Evolutionary conservation across 1,140 invertebrate genomes (phyloP).

Genomic region (Hylaeus volcanicus): DNA sequence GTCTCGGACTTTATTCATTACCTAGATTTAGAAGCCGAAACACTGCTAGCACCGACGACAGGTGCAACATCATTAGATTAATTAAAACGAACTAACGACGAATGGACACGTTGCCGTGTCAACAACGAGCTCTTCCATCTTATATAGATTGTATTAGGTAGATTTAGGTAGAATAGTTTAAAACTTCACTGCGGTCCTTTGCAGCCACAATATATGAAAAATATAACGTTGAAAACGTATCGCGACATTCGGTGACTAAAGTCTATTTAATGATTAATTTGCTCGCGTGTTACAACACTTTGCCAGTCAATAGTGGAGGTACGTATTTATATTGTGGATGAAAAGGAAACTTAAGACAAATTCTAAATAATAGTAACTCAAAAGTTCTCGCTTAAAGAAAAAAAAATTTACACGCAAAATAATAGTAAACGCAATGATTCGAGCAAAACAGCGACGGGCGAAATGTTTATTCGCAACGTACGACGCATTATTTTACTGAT

Average conservation of each 20-base stretch:
- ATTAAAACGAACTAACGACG: slow-evolving; percentile 52
- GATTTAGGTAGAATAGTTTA: slow-evolving; percentile 47
- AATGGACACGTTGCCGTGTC: slow-evolving; percentile 46
- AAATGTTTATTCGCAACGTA: slow-evolving; percentile 54
- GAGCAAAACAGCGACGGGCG: slow-evolving; percentile 54
- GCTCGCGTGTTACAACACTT: slow-evolving; percentile 27
- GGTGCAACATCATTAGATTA: slow-evolving; percentile 52
- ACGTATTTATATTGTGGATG: slow-evolving; percentile 62
- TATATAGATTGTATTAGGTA: slow-evolving; percentile 46
- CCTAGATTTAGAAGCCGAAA: slow-evolving; percentile 59
- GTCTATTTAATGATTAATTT: slow-evolving; percentile 45
- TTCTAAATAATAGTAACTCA: slow-evolving; percentile 53
- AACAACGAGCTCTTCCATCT: slow-evolving; percentile 57
- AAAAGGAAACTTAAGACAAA: slow-evolving; percentile 57
- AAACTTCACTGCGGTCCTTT: slow-evolving; percentile 59
- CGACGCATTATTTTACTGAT: slow-evolving; percentile 44
- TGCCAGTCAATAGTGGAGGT: slow-evolving; percentile 9
- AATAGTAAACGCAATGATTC: slow-evolving; percentile 54
- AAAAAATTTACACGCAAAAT: slow-evolving; percentile 59
- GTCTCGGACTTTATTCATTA: slow-evolving; percentile 46
- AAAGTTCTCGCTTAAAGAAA: slow-evolving; percentile 54
- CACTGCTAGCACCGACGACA: slow-evolving; percentile 54
- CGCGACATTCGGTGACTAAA: slow-evolving; percentile 44
- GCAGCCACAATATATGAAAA: slow-evolving; percentile 64
- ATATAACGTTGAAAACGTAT: slow-evolving; percentile 51